These are phyloP conservation scores for Podabrus alpinus DNA, from an alignment of 2,888 invertebrate species.

Conservation along the genomic window DNA sequence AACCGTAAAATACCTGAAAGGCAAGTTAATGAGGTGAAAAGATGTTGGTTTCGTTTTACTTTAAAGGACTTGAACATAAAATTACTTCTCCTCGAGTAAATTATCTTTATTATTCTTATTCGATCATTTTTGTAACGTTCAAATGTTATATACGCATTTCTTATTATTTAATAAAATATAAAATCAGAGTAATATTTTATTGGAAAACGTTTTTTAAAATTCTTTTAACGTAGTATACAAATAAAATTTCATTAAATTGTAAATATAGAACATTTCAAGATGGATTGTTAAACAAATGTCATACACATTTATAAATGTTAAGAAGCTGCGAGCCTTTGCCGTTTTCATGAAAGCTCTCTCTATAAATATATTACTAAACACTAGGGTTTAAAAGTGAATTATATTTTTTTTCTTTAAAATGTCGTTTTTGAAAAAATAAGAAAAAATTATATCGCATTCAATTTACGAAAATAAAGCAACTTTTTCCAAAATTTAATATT, in stretches of 20 bases:
- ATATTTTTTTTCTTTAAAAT: not conserved
- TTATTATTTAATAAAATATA: too few relatives aligned
- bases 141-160: not conserved
- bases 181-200: not conserved
- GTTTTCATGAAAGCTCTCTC: not conserved
- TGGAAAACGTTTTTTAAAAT: not conserved
- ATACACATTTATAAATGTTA: constrained; percentile 20
- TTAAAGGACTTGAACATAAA: not conserved
- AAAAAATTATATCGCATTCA: not conserved
- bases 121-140: not conserved
- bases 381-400: not conserved
- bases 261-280: constrained; percentile 10
- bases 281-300: constrained; percentile 12
- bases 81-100: not conserved
- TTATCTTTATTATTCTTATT: not conserved
- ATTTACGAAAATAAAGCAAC: not conserved
- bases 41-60: not conserved
- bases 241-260: not conserved
- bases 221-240: not conserved
- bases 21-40: constrained; percentile 10
- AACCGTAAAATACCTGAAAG: constrained; percentile 11
- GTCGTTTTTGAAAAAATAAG: not conserved
- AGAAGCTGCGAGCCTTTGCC: constrained; percentile 1
- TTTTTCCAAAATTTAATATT: not conserved
- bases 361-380: not conserved